A percentile compares a stretch with the other conserved stretches of the same genome.
Conservation (phyloP, 1,140 invertebrate species). For the Panagrolaimus sp. region DNA sequence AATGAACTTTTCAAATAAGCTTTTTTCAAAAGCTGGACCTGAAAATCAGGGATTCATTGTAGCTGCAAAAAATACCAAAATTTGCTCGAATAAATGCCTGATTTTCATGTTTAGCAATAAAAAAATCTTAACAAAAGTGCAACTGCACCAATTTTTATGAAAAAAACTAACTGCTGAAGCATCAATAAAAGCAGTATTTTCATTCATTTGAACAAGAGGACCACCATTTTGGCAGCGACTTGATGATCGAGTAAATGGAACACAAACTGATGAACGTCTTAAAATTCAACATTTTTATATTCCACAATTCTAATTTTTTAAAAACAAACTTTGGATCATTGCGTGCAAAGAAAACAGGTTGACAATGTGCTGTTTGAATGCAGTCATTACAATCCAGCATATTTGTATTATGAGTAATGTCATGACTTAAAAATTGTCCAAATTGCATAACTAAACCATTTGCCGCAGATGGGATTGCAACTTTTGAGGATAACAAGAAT, state of each 20-base stretch:
- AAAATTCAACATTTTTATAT: not conserved
- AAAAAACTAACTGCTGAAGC: constrained; percentile 34
- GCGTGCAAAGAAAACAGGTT: not conserved
- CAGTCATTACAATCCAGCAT: not conserved
- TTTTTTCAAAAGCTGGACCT: constrained; percentile 1
- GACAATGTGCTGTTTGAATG: not conserved
- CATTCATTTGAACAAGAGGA: constrained; percentile 41
- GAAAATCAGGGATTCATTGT: no score
- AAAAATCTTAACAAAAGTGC: no score
- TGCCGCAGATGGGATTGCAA: constrained; percentile 26
- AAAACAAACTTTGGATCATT: constrained; percentile 15
- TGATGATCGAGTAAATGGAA: constrained; percentile 42
- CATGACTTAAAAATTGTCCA: constrained; percentile 45
- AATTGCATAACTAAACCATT: constrained; percentile 42
- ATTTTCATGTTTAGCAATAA: no score
- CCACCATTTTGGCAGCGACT: constrained; percentile 35
- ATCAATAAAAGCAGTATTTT: constrained; percentile 46
- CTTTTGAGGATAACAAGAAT: constrained; percentile 27
- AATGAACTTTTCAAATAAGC: not conserved
- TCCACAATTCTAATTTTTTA: no score
- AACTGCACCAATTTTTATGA: not conserved
- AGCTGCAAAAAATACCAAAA: no score
- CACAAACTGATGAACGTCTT: constrained; percentile 22
- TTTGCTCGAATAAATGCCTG: no score
- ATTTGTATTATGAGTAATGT: constrained; percentile 31